These are phyloP conservation scores for Halcyon malimbica DNA, from an alignment of 2,113 vertebrate species.

Conservation along the genomic window DNA sequence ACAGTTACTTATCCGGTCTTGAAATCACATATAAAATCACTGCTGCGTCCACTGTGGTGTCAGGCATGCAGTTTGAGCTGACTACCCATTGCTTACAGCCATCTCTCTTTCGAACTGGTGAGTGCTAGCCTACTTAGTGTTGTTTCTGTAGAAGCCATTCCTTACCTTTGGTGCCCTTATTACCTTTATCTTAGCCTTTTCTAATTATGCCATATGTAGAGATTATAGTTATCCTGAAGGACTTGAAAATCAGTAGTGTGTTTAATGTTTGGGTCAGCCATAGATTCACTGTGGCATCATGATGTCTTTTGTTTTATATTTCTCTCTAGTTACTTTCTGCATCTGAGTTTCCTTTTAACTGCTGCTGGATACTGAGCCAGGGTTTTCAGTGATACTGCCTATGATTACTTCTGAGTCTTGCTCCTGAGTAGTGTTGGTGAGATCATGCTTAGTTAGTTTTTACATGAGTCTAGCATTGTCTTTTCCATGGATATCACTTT, in stretches of 20 bases:
- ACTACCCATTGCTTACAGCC: neutral
- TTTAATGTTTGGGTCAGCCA: neutral
- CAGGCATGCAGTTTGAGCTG: neutral
- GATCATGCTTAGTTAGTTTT: neutral
- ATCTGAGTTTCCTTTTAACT: neutral
- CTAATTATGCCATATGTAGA: neutral
- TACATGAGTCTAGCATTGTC: neutral
- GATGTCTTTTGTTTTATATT: neutral
- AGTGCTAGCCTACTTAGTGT: neutral
- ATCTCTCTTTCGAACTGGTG: neutral
- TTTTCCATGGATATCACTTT: neutral
- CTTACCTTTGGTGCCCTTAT: neutral
- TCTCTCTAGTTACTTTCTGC: neutral
- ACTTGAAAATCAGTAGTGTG: neutral
- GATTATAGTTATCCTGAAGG: neutral
- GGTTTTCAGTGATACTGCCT: neutral
- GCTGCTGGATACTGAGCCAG: neutral
- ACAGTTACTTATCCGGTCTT: neutral
- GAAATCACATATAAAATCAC: neutral
- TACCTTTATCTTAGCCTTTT: neutral
- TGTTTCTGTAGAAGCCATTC: neutral
- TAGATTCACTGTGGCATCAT: neutral
- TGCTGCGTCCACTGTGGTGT: neutral
- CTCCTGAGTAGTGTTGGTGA: neutral
- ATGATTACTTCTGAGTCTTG: neutral